These are phyloP conservation scores for Amphiprion percula DNA, from an alignment of 2,113 vertebrate genomes.

Conservation along the genomic window DNA sequence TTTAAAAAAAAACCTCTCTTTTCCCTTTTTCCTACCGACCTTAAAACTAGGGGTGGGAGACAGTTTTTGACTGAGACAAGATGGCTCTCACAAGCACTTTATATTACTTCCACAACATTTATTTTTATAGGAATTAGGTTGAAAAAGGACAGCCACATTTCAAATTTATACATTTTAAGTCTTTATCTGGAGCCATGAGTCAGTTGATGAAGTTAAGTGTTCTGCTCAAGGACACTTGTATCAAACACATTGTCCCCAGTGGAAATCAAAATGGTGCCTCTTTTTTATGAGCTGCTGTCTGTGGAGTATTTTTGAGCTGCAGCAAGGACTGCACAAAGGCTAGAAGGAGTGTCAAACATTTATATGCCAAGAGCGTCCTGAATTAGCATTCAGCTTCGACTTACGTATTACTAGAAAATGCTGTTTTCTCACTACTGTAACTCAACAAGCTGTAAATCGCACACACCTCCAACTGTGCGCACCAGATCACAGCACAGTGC, in stretches of 20 bases:
- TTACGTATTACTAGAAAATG: slow-evolving; percentile 33
- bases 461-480: slow-evolving; percentile 12
- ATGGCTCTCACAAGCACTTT: background rate
- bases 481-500: slow-evolving; percentile 7
- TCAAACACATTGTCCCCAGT: background rate
- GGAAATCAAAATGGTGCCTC: background rate
- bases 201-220: background rate
- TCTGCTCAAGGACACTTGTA: slow-evolving; percentile 24
- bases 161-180: background rate
- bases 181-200: slow-evolving; percentile 4
- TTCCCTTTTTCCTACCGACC: slow-evolving; percentile 28
- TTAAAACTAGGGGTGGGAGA: slow-evolving; percentile 26
- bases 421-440: slow-evolving; percentile 4
- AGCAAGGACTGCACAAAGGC: background rate
- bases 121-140: background rate
- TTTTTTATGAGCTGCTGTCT: background rate
- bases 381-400: slow-evolving; percentile 23
- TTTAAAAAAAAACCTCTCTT: slow-evolving; percentile 2
- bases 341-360: slow-evolving; percentile 5
- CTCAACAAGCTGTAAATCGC: slow-evolving; percentile 43
- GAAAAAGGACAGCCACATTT: background rate
- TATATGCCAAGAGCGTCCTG: slow-evolving; percentile 24
- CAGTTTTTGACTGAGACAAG: slow-evolving; percentile 13
- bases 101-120: background rate
- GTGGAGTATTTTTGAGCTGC: slow-evolving; percentile 1